A percentile compares a stretch with the other conserved stretches of the same genome.
These are phyloP conservation scores for Callosobruchus maculatus DNA, from an alignment of 2,888 invertebrate genomes.

Conservation along the genomic window DNA sequence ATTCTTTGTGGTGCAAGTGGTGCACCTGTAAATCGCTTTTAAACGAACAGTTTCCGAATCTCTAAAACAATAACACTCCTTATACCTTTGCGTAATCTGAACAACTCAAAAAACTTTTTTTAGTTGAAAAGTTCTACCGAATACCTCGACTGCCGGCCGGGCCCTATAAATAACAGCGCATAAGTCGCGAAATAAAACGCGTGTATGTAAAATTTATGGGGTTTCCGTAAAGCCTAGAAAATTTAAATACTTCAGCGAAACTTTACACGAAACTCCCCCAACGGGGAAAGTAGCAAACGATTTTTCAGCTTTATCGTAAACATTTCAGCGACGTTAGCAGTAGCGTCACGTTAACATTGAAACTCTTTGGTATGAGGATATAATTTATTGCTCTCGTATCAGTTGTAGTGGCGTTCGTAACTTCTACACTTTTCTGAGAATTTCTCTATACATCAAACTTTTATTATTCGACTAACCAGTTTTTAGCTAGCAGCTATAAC, in stretches of 20 bases:
- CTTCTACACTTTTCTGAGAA: neutral
- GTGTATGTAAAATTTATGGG: conserved; percentile 26
- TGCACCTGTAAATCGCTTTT: too few relatives aligned
- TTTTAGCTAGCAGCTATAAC: neutral
- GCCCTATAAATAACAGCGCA: conserved; percentile 23
- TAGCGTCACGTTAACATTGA: neutral
- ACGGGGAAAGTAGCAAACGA: conserved; percentile 16
- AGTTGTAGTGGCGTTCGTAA: neutral
- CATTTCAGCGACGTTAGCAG: conserved; percentile 14
- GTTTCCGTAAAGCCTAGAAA: conserved; percentile 20
- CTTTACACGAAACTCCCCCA: conserved; percentile 24
- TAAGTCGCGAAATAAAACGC: conserved; percentile 19
- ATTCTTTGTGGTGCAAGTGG: too few relatives aligned
- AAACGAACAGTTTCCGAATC: too few relatives aligned
- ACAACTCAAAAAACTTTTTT: neutral
- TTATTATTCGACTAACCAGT: neutral
- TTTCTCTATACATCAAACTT: neutral
- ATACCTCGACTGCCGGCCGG: neutral
- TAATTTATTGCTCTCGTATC: neutral
- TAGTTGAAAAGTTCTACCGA: neutral
- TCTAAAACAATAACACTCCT: neutral
- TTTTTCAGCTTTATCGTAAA: conserved; percentile 26
- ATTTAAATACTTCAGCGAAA: conserved; percentile 23
- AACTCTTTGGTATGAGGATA: neutral
- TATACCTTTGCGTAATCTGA: neutral